Conservation (phyloP, 1,140 invertebrate genomes). For the Dysdera silvatica region DNA sequence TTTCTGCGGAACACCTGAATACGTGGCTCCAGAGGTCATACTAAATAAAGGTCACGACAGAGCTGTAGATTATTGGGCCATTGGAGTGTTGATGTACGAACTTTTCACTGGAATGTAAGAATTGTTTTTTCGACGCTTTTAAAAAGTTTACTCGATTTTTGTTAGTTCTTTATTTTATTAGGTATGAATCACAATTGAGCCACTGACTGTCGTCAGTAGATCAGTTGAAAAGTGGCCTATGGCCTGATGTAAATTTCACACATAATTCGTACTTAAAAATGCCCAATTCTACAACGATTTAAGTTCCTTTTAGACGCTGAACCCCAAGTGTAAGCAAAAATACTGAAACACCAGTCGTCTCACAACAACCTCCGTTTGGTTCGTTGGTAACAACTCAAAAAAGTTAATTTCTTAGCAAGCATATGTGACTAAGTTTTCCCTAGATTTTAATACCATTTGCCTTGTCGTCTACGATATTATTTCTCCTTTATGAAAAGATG, state of each 20-base stretch:
- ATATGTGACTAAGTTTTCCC: too few relatives aligned
- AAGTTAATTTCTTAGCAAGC: too few relatives aligned
- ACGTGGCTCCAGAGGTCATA: conserved; percentile 86
- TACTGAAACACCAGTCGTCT: too few relatives aligned
- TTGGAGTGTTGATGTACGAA: conserved; percentile 86
- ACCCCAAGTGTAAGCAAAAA: too few relatives aligned
- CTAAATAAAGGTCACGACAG: conserved; percentile 53
- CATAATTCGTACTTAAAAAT: neutral
- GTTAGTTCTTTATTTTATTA: neutral
- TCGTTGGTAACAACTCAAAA: too few relatives aligned
- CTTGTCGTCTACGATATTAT: too few relatives aligned
- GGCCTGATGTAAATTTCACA: neutral
- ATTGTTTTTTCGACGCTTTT: neutral
- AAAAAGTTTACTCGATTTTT: neutral
- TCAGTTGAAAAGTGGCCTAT: neutral
- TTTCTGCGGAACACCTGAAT: conserved; percentile 89
- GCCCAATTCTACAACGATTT: too few relatives aligned
- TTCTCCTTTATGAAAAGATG: too few relatives aligned
- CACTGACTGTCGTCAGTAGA: too few relatives aligned
- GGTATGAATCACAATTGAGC: neutral
- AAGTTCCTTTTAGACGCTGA: too few relatives aligned
- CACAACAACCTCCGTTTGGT: too few relatives aligned
- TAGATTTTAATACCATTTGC: too few relatives aligned
- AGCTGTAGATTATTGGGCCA: conserved; percentile 78
- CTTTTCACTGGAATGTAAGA: conserved; percentile 62